Conservation (phyloP, 2,888 invertebrate genomes). For the Fragum fragum region DNA sequence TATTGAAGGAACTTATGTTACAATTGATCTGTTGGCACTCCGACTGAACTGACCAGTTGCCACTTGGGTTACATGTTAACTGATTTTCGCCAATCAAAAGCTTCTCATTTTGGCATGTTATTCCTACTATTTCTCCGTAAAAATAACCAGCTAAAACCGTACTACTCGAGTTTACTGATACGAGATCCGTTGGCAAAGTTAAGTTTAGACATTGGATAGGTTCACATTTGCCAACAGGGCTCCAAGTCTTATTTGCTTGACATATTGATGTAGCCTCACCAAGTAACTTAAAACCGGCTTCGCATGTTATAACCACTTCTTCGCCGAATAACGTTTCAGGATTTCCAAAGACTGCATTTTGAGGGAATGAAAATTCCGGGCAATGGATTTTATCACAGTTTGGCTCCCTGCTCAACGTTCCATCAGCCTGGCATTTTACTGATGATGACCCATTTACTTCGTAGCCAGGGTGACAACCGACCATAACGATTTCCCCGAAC, state of each 20-base stretch:
- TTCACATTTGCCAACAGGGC: background rate
- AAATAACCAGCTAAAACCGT: background rate
- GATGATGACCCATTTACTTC: conserved; percentile 1
- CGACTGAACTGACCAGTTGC: background rate
- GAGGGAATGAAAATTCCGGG: background rate
- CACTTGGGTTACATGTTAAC: background rate
- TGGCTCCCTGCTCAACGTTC: background rate
- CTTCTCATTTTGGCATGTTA: background rate
- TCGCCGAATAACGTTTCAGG: background rate
- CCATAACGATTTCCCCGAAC: background rate
- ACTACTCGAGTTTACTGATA: background rate
- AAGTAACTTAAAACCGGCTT: background rate
- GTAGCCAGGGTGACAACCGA: background rate
- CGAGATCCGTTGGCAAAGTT: background rate
- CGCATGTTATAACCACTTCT: background rate
- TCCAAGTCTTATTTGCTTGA: conserved; percentile 20
- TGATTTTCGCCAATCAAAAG: background rate
- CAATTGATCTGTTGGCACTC: conserved; percentile 4
- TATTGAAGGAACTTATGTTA: background rate
- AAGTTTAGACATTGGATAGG: background rate
- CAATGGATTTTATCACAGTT: background rate
- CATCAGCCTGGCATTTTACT: background rate
- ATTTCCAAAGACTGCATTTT: background rate
- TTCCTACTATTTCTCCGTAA: background rate
- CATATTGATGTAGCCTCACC: background rate